These are phyloP conservation scores for Lasius fuliginosus DNA, from an alignment of 2,888 invertebrate species.

Conservation along the genomic window DNA sequence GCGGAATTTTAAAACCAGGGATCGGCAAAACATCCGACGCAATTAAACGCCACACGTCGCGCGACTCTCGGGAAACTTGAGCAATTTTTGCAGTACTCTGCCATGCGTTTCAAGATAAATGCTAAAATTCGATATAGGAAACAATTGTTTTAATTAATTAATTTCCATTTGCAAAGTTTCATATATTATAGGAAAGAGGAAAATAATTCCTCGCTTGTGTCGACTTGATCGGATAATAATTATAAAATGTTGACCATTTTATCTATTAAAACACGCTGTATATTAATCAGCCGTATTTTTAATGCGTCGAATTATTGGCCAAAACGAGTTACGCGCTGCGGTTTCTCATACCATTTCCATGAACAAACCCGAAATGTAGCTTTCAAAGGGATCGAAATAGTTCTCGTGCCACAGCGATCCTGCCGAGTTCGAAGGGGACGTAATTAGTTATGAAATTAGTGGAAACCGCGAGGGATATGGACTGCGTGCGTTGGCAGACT, in stretches of 20 bases:
- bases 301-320: constrained; percentile 56
- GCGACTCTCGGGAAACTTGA: neutral
- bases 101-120: neutral
- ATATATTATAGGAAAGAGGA: neutral
- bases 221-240: constrained; percentile 15
- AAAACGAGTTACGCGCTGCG: constrained; percentile 62
- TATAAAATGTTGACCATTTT: constrained; percentile 9
- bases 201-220: constrained; percentile 13
- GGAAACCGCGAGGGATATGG: constrained; percentile 70
- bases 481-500: constrained; percentile 47
- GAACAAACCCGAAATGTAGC: constrained; percentile 59
- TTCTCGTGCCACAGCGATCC: constrained; percentile 59
- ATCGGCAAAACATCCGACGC: constrained; percentile 29
- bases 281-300: constrained; percentile 44
- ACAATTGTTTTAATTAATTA: constrained; percentile 11
- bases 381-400: constrained; percentile 61
- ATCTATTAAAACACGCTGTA: neutral
- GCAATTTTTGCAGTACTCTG: constrained; percentile 1
- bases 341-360: constrained; percentile 56
- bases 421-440: constrained; percentile 72
- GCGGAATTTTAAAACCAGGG: constrained; percentile 40
- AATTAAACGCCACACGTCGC: constrained; percentile 39
- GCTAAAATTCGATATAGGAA: neutral
- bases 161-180: neutral
- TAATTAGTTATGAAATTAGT: constrained; percentile 80